Conservation (phyloP, 2,797 vertebrate genomes). For the Pangasius macronema region DNA sequence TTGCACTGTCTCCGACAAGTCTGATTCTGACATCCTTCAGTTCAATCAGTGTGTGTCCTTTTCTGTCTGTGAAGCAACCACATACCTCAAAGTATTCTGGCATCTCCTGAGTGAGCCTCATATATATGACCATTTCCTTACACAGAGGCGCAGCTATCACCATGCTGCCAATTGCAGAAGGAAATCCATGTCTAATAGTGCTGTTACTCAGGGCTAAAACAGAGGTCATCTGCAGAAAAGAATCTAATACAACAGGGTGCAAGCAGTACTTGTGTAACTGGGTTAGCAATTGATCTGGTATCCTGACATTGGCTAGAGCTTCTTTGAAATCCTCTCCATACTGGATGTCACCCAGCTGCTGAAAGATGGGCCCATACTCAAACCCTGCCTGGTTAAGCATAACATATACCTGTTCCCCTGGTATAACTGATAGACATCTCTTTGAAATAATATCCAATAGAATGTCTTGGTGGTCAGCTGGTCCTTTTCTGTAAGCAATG, state of each 20-base stretch:
- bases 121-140: conserved; percentile 83
- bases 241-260: conserved; percentile 85
- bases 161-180: conserved; percentile 78
- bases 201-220: conserved; percentile 64
- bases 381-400: conserved; percentile 77
- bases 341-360: conserved; percentile 74
- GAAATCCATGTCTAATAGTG: conserved; percentile 72
- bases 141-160: conserved; percentile 73
- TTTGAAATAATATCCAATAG: conserved; percentile 66
- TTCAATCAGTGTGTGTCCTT: conserved; percentile 78
- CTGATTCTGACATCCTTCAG: conserved; percentile 76
- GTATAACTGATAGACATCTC: conserved; percentile 74
- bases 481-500: conserved; percentile 56
- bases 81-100: conserved; percentile 80
- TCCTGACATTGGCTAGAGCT: conserved; percentile 75
- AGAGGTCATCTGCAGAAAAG: conserved; percentile 82
- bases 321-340: conserved; percentile 81
- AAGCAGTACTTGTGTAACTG: conserved; percentile 78
- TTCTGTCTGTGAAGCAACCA: conserved; percentile 81
- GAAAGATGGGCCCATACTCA: conserved; percentile 80
- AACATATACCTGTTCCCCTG: conserved; percentile 72
- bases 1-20: conserved; percentile 66
- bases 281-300: conserved; percentile 68
- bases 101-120: conserved; percentile 71
- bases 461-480: conserved; percentile 73